phyloP scores from a whole-genome alignment of 1,140 invertebrate genomes.

The Panonychus citri region DNA sequence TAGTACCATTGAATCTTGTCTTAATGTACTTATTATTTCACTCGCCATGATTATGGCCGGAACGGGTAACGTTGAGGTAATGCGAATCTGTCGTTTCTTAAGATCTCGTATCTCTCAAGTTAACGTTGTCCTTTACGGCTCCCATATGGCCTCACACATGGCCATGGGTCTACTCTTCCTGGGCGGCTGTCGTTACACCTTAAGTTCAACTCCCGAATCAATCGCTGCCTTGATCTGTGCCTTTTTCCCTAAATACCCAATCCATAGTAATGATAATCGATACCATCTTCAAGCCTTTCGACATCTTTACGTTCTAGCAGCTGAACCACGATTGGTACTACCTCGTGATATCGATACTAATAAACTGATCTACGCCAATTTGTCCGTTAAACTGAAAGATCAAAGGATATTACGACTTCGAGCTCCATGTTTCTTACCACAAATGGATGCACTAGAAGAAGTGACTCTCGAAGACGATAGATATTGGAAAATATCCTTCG shows the following conservation, averaged over 20 bases:
- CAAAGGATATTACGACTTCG: conserved; percentile 32
- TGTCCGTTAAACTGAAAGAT: conserved; percentile 34
- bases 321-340: conserved; percentile 60
- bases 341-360: conserved; percentile 59
- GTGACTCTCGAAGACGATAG: conserved; percentile 25
- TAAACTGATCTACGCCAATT: conserved; percentile 49
- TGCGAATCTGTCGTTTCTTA: conserved; percentile 60
- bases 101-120: conserved; percentile 33
- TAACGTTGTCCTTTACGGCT: conserved; percentile 52
- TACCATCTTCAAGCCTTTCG: conserved; percentile 85
- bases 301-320: conserved; percentile 80
- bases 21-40: conserved; percentile 55
- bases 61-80: conserved; percentile 62
- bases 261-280: conserved; percentile 80
- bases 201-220: conserved; percentile 54
- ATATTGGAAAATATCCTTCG: conserved; percentile 67
- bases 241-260: conserved; percentile 89
- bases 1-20: conserved; percentile 63
- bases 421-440: conserved; percentile 65
- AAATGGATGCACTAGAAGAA: conserved; percentile 44
- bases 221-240: conserved; percentile 70
- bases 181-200: conserved; percentile 56
- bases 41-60: conserved; percentile 77
- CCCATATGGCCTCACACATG: conserved; percentile 81
- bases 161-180: conserved; percentile 73